These are phyloP conservation scores for Horisme vitalbata DNA, from an alignment of 2,888 invertebrate species.

Conservation along the genomic window DNA sequence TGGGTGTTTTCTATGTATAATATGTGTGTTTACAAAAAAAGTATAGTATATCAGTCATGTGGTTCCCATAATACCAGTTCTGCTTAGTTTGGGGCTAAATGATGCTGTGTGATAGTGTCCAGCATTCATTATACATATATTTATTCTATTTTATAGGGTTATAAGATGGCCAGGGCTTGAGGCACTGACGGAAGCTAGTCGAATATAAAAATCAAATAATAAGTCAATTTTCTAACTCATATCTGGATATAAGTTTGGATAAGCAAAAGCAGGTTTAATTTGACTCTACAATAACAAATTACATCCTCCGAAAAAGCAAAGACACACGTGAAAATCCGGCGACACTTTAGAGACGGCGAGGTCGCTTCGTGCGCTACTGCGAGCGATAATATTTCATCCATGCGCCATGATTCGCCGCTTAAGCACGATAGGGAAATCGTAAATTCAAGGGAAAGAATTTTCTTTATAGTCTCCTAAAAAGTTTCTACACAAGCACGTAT, in stretches of 20 bases:
- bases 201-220: neutral
- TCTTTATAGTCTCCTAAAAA: conserved; percentile 73
- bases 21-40: no score
- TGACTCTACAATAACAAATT: conserved; percentile 32
- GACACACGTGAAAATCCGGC: conserved; percentile 38
- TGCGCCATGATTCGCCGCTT: conserved; percentile 74
- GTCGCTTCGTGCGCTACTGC: conserved; percentile 46
- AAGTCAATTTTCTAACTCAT: neutral
- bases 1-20: no score
- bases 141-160: no score
- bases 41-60: no score
- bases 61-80: no score
- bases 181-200: neutral
- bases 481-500: conserved; percentile 67
- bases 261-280: conserved; percentile 24
- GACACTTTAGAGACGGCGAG: conserved; percentile 43
- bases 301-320: conserved; percentile 30
- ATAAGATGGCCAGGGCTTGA: no score
- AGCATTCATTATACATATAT: no score
- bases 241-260: conserved; percentile 5
- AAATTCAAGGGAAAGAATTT: conserved; percentile 73
- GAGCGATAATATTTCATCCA: conserved; percentile 70
- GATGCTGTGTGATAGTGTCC: no score
- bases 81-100: no score
- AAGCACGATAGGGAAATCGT: conserved; percentile 77